phyloP scores from a whole-genome alignment of 2,113 vertebrate genomes.

The Apteryx owenii region DNA sequence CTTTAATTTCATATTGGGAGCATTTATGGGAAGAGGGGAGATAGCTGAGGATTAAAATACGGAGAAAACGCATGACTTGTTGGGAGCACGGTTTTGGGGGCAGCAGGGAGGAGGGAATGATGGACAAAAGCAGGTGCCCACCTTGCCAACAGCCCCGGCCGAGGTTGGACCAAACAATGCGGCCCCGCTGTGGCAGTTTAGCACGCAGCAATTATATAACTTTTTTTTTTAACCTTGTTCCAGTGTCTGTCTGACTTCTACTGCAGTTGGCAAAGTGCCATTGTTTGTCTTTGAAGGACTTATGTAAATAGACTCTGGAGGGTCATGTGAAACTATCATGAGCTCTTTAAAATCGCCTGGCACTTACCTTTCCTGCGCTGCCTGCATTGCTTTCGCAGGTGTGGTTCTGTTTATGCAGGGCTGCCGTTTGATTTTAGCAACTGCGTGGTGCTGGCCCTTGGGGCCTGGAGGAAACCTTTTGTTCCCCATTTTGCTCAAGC shows the following conservation, averaged over 20 bases:
- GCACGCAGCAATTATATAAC: not conserved
- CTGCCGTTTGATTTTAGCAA: conserved; percentile 9
- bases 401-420: conserved; percentile 26
- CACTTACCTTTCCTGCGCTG: conserved; percentile 1
- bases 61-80: not conserved
- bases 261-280: conserved; percentile 20
- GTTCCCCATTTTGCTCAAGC: not conserved
- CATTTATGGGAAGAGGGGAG: conserved; percentile 27
- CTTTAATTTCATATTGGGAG: conserved; percentile 53
- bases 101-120: not conserved
- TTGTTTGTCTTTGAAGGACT: conserved; percentile 15
- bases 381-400: conserved; percentile 16
- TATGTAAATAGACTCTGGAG: conserved; percentile 12
- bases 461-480: not conserved
- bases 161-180: fast-evolving
- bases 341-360: not conserved
- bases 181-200: not conserved
- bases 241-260: not conserved
- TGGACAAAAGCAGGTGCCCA: conserved; percentile 20
- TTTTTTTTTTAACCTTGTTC: not conserved
- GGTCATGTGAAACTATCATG: conserved; percentile 7
- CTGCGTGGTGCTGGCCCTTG: not conserved
- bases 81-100: not conserved
- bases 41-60: not conserved
- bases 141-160: not conserved